Percentiles rank a stretch among this genome's conserved stretches.
phyloP scores from a whole-genome alignment of 1,140 invertebrate species.

The Kradibia gibbosae region DNA sequence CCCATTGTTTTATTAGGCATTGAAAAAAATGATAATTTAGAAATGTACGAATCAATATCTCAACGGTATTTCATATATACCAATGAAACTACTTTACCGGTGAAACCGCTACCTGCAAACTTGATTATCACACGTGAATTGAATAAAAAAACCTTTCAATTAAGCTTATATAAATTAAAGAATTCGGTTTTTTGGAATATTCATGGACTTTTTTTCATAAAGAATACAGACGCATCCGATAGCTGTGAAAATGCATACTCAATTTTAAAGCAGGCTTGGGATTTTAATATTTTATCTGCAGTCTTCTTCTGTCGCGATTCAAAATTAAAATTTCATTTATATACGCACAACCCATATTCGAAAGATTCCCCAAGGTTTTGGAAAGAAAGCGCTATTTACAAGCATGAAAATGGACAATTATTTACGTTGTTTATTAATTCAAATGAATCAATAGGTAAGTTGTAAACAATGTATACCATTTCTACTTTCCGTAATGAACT shows the following conservation, averaged over 20 bases:
- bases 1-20: constrained; percentile 4
- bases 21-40: constrained; percentile 12
- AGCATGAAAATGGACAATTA: background rate
- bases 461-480: background rate
- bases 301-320: background rate
- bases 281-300: constrained; percentile 13
- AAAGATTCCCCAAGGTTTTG: background rate
- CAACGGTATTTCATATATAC: background rate
- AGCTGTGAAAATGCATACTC: background rate
- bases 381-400: background rate
- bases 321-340: background rate
- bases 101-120: background rate
- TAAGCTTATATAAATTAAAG: constrained; percentile 11
- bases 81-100: background rate
- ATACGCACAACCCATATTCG: constrained; percentile 2
- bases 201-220: background rate
- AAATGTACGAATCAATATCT: background rate
- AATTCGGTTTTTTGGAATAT: background rate
- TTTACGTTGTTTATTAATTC: constrained; percentile 2
- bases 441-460: background rate
- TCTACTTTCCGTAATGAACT: too few species aligned
- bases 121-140: background rate
- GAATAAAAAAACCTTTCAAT: background rate
- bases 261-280: background rate
- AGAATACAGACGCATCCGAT: background rate